Percentiles rank a stretch among this genome's conserved stretches.
phyloP scores from a whole-genome alignment of 2,113 vertebrate species.

The Myxocyprinus asiaticus region DNA sequence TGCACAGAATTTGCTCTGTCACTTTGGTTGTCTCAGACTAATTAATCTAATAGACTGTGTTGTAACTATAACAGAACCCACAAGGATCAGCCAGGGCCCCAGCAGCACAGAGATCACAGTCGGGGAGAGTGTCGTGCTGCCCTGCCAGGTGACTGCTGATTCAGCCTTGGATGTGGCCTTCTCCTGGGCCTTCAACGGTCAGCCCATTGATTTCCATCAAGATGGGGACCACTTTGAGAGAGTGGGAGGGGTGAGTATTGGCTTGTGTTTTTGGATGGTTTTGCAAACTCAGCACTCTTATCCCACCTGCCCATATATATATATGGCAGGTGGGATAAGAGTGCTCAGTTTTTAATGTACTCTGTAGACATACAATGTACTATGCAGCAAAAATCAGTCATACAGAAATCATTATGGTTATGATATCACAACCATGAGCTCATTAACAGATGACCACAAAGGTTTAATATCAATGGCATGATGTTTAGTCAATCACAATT shows the following conservation, averaged over 20 bases:
- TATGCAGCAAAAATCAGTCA: no score
- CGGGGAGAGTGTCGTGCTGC: constrained; percentile 90
- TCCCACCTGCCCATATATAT: not conserved
- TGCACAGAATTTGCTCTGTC: constrained; percentile 4
- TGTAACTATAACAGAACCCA: constrained; percentile 81
- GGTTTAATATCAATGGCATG: no score
- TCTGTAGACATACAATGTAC: no score
- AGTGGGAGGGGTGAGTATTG: constrained; percentile 90
- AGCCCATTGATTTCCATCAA: constrained; percentile 82
- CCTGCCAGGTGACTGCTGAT: constrained; percentile 90
- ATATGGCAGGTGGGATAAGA: not conserved
- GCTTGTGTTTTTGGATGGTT: constrained; percentile 1
- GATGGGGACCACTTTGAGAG: constrained; percentile 89
- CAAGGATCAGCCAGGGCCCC: constrained; percentile 86
- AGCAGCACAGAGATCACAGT: constrained; percentile 93
- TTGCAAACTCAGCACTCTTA: constrained; percentile 15
- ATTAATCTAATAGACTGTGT: not conserved
- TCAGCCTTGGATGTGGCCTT: constrained; percentile 87
- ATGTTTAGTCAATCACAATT: no score
- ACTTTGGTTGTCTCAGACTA: constrained; percentile 49
- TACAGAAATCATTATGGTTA: no score
- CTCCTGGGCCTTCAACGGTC: constrained; percentile 93
- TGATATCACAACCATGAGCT: no score
- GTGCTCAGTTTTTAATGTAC: not conserved
- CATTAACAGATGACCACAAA: no score